These are phyloP conservation scores for Colossoma macropomum DNA, from an alignment of 2,113 vertebrate species.

Conservation along the genomic window DNA sequence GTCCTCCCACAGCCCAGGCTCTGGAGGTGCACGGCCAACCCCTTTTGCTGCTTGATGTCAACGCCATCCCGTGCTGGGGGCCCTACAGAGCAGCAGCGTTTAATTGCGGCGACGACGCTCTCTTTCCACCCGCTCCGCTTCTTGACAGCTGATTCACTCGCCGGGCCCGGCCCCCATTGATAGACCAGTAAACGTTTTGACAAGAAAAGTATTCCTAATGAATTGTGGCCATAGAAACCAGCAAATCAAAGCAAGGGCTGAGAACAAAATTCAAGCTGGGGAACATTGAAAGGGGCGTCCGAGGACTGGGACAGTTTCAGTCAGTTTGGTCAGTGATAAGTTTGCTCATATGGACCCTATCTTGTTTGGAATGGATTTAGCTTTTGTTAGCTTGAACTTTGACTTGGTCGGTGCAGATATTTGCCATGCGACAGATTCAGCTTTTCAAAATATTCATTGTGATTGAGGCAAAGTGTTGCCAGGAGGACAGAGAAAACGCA, in stretches of 20 bases:
- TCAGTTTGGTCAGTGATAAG: not conserved
- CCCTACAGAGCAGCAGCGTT: conserved; percentile 21
- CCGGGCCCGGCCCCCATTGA: conserved; percentile 48
- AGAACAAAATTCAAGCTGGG: conserved; percentile 52
- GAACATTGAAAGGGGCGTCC: conserved; percentile 46
- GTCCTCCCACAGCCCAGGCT: conserved; percentile 47
- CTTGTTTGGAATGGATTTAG: too few relatives aligned
- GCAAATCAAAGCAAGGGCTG: conserved; percentile 61
- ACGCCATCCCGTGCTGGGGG: conserved; percentile 29
- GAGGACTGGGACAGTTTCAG: conserved; percentile 48
- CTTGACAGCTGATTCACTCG: conserved; percentile 54
- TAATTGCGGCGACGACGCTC: conserved; percentile 46
- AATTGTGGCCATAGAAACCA: conserved; percentile 71
- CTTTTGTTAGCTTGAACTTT: too few relatives aligned
- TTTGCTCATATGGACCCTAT: not conserved
- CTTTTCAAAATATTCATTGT: conserved; percentile 25
- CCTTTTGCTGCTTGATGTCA: conserved; percentile 38
- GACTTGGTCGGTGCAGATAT: conserved; percentile 1
- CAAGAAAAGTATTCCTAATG: conserved; percentile 66
- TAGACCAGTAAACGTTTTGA: conserved; percentile 62
- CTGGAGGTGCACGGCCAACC: conserved; percentile 30
- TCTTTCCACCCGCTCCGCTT: conserved; percentile 41
- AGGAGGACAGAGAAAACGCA: conserved; percentile 18
- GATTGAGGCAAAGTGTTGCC: conserved; percentile 10
- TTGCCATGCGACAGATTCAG: not conserved